Evolutionary conservation across 2,797 vertebrate species (phyloP).

Genomic region (Mormyrus proboscirostris): DNA sequence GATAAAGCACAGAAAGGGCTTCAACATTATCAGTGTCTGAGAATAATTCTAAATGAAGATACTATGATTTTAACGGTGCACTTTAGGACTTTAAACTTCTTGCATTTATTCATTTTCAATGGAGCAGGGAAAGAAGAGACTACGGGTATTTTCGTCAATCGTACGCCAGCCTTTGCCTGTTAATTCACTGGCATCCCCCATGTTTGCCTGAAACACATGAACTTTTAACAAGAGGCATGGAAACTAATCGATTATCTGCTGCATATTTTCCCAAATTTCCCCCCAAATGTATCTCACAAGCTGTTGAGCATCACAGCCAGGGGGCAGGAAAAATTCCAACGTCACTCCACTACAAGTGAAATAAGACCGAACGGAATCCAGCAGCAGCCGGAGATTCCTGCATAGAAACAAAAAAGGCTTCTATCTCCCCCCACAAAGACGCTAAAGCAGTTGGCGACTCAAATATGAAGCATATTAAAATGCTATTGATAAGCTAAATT

Average conservation of each 20-base stretch:
- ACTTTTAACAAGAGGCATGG: not conserved
- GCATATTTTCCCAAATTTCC: not conserved
- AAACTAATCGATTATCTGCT: not conserved
- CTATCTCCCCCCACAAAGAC: not conserved
- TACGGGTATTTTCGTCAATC: not conserved
- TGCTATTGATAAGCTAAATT: conserved; percentile 65
- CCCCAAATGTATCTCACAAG: conserved; percentile 8
- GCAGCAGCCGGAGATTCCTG: conserved; percentile 26
- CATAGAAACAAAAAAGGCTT: conserved; percentile 20
- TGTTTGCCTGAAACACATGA: not conserved
- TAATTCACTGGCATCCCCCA: not conserved
- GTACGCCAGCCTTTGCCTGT: not conserved
- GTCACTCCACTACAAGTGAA: conserved; percentile 3
- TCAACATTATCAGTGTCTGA: not conserved
- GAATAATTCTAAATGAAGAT: not conserved
- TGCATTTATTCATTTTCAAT: not conserved
- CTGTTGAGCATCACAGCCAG: not conserved
- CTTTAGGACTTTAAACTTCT: not conserved
- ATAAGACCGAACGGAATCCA: not conserved
- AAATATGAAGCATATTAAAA: conserved; percentile 72
- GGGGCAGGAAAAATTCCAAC: not conserved
- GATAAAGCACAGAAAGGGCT: not conserved
- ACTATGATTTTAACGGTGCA: not conserved
- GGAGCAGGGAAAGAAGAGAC: not conserved
- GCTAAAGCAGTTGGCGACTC: conserved; percentile 54